Percentiles rank a stretch among this genome's conserved stretches.
Evolutionary conservation across 2,797 vertebrate genomes (phyloP).

Genomic region (Bothrops alternatus): DNA sequence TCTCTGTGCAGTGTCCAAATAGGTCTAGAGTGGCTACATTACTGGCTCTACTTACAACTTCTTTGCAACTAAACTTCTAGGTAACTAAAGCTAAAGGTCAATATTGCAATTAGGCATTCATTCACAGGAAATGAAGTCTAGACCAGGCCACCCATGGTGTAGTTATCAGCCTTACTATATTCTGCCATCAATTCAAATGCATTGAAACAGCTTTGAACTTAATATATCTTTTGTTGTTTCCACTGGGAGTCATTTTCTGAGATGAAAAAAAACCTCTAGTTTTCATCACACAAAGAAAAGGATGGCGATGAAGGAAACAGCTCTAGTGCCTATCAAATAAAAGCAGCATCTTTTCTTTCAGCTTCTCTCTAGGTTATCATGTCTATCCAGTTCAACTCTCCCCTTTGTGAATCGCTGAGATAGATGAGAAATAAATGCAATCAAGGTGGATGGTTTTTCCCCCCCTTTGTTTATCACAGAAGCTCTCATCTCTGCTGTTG

Average conservation of each 20-base stretch:
- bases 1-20: background rate
- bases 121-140: background rate
- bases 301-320: background rate
- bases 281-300: constrained; percentile 22
- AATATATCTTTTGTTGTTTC: constrained; percentile 49
- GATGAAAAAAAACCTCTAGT: constrained; percentile 15
- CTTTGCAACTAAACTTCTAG: background rate
- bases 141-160: background rate
- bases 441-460: constrained; percentile 43
- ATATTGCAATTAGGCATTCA: background rate
- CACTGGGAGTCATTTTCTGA: constrained; percentile 15
- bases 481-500: constrained; percentile 35
- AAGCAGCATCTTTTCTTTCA: constrained; percentile 41
- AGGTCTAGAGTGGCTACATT: background rate
- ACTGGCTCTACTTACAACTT: background rate
- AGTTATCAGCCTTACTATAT: background rate
- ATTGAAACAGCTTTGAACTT: constrained; percentile 35
- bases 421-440: constrained; percentile 59
- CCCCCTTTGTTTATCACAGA: constrained; percentile 27
- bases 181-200: constrained; percentile 11
- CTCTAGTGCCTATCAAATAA: constrained; percentile 36
- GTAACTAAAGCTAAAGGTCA: background rate
- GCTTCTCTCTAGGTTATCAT: constrained; percentile 45
- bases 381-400: constrained; percentile 51
- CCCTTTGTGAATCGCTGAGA: constrained; percentile 48